Evolutionary conservation across 37 sponge, comb jelly and placozoan species (phyloP), one percentile per base, ranked within the genome.

Genomic region (Amphimedon queenslandica): DNA sequence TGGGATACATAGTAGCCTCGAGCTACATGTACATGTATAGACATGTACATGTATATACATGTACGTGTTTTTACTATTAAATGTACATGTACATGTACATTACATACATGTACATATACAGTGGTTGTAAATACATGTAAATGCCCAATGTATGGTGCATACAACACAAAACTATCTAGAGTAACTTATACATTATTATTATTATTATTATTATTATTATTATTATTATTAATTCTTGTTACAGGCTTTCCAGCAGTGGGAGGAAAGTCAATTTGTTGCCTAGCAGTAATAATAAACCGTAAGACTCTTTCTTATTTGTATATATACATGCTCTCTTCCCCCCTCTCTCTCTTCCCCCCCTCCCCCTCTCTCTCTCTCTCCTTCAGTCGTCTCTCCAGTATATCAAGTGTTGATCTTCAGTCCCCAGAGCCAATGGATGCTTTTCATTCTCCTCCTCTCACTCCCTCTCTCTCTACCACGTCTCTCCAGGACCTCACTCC

Each of bases 381-480:
- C 61, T 35, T 0, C 74, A 78, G 79, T 58, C 60, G 73, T 2
- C 56, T 84, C 1, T 78, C 85, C 27, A 84, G 79, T 57, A 74
- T 75, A n/a, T 83, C 84, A 21, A 74, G 75, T 30, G 37, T 64
- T 32, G 84, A 83, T 25, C 66, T 63, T 16, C 42, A 76, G 5
- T 76, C 84, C n/a, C 71, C 77, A 11, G 68, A 27, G 6, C 75
- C 65, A 21, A 51, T 58, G 1, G 77, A 76, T 18, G 64, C 76
- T 32, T 82, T 82, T 70, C n/a, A n/a, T n/a, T 82, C 76, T 35
- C 83, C 83, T 24, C 84, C 84, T 53, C 35, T 76, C 40, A 76
- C 84, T 51, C 84, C 77, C 32, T 39, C 57, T 10, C 63, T 75
- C 38, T 72, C 73, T 23, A 3, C 76, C 3, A 58, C 70, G 24